Evolutionary conservation across 64 coral and sea anemone genomes (phyloP), one percentile per base, ranked within the genome.

Genomic region (Dendrophyllia cribrosa): DNA sequence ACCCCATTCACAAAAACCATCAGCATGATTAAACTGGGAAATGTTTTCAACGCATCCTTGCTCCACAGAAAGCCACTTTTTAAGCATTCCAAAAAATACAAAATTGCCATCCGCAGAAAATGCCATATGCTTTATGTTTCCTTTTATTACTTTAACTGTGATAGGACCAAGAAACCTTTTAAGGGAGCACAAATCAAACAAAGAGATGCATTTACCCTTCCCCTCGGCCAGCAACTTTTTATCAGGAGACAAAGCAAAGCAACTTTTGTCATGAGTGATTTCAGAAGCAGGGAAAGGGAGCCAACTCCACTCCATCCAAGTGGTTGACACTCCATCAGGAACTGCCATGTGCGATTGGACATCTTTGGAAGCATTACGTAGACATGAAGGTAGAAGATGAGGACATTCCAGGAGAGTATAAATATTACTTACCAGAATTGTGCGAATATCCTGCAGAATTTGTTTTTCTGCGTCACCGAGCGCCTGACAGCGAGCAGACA

Each of bases 81-180:
- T 67, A 26, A 84, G 43, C 19, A 52, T 69, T 43, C 89, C 89
- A 84, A 91, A 72, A 62, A 91, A 91, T 20, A 91, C 60, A 82
- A 84, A 72, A 43, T 47, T 83, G 16, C 80, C 49, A 55, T 84
- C 78, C 3, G 66, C 45, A 34, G 89, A 84, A 74, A 91, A 91
- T 43, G 6, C n/a, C 67, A 91, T 44, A 22, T 53, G 13, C 0
- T 50, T 59, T 48, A 66, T 53, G 9, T n/a, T n/a, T n/a, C 2
- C 19, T 26, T 43, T 13, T 12, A 20, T 14, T 66, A 49, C 58
- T 50, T 22, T 22, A 17, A 11, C 15, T 83, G 74, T 59, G 51
- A 91, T 48, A 45, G 48, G 66, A 34, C 12, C 43, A 22, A 11
- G 22, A 1, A 43, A 12, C 48, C 22, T 17, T 53, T 61, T 9